Evolutionary conservation across 2,113 vertebrate genomes (phyloP).

Genomic region (Verasper variegatus): DNA sequence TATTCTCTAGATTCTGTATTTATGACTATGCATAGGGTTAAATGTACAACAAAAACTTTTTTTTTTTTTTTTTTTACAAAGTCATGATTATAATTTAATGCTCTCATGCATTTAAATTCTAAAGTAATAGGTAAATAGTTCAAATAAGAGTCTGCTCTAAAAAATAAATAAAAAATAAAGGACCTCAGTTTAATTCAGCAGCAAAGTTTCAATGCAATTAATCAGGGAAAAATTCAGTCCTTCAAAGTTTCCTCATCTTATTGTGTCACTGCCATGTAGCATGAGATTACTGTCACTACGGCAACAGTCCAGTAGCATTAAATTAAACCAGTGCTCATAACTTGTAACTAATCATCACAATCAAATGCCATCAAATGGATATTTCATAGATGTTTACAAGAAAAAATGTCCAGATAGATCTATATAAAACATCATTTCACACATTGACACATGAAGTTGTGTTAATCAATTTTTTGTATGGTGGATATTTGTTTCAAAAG

Average conservation of each 20-base stretch:
- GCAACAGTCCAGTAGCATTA: constrained; percentile 62
- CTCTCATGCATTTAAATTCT: constrained; percentile 30
- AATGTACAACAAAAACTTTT: constrained; percentile 55
- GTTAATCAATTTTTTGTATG: constrained; percentile 7
- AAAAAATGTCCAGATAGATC: constrained; percentile 31
- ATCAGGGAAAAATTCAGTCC: constrained; percentile 61
- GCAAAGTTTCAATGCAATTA: constrained; percentile 32
- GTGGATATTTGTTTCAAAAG: constrained; percentile 31
- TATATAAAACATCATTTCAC: constrained; percentile 29
- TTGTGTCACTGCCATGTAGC: constrained; percentile 63
- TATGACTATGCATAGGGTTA: constrained; percentile 81
- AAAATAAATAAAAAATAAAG: not conserved
- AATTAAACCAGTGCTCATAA: constrained; percentile 42
- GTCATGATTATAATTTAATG: constrained; percentile 28
- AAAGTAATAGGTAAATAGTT: constrained; percentile 9
- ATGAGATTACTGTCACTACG: constrained; percentile 58
- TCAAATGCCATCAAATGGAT: constrained; percentile 49
- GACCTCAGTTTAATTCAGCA: constrained; percentile 42
- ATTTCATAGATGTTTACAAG: constrained; percentile 35
- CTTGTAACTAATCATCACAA: constrained; percentile 36
- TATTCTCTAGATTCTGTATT: constrained; percentile 66
- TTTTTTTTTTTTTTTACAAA: constrained; percentile 38
- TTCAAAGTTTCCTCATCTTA: constrained; percentile 41
- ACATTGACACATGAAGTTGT: constrained; percentile 13
- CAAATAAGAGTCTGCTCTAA: not conserved